Evolutionary conservation across 2,797 vertebrate species (phyloP).

Genomic region (Melanotaenia trifasciata): DNA sequence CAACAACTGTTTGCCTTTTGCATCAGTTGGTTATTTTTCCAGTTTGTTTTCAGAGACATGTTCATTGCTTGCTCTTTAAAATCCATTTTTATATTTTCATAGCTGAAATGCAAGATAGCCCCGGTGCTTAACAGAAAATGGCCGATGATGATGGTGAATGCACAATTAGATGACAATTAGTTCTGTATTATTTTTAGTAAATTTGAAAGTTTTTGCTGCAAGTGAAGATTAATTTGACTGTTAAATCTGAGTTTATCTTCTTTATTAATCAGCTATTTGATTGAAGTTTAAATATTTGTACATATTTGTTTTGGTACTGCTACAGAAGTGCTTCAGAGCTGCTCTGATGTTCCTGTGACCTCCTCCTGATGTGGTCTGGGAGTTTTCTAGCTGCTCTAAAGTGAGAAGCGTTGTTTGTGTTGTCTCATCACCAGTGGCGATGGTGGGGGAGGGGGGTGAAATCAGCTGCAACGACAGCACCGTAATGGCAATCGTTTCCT

Average conservation of each 20-base stretch:
- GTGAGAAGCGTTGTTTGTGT: conserved; percentile 31
- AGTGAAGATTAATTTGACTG: neutral
- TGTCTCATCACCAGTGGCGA: conserved; percentile 43
- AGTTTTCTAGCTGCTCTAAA: neutral
- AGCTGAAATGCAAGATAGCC: neutral
- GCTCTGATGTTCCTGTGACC: neutral
- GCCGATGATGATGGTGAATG: neutral
- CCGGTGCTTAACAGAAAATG: neutral
- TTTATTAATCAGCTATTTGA: neutral
- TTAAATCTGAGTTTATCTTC: neutral
- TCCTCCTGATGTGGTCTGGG: conserved; percentile 9
- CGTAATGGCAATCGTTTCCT: conserved; percentile 51
- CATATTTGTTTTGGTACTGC: neutral
- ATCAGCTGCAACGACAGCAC: conserved; percentile 22
- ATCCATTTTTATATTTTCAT: neutral
- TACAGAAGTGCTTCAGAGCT: neutral
- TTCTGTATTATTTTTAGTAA: neutral
- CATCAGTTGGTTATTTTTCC: neutral
- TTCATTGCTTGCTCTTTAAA: neutral
- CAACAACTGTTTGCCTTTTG: neutral
- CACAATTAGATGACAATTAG: neutral
- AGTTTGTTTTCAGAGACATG: neutral
- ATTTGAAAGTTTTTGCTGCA: neutral
- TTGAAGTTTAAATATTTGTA: neutral
- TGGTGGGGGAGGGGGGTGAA: conserved; percentile 27